Percentiles rank a stretch among this genome's conserved stretches.
These are phyloP conservation scores for Agraylea sexmaculata DNA, from an alignment of 1,140 invertebrate genomes.

Conservation along the genomic window DNA sequence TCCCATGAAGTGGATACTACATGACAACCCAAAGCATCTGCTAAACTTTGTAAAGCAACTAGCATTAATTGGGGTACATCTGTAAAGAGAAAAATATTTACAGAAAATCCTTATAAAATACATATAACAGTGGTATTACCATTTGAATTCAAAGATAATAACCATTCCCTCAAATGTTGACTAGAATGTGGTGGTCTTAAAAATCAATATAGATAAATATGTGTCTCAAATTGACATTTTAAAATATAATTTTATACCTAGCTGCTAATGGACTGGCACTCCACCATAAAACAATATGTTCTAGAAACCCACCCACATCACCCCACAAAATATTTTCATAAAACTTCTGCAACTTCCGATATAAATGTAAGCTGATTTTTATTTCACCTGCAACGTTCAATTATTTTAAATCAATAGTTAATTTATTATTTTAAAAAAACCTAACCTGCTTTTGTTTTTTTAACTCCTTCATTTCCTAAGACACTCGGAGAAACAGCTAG, in stretches of 20 bases:
- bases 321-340: conserved; percentile 51
- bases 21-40: conserved; percentile 62
- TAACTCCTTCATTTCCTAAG: conserved; percentile 32
- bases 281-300: conserved; percentile 74
- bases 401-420: conserved; percentile 2
- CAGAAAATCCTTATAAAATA: conserved; percentile 10
- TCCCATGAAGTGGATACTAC: conserved; percentile 65
- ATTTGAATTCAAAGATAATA: conserved; percentile 47
- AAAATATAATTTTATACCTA: conserved; percentile 27
- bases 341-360: conserved; percentile 36
- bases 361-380: conserved; percentile 34
- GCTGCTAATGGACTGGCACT: conserved; percentile 52
- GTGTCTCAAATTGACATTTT: conserved; percentile 1
- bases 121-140: too few relatives aligned
- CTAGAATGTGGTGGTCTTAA: conserved; percentile 49
- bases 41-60: conserved; percentile 55
- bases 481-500: conserved; percentile 31
- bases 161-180: conserved; percentile 54
- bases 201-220: conserved; percentile 14
- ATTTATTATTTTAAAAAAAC: not conserved
- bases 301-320: conserved; percentile 57
- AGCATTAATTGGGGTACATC: conserved; percentile 52
- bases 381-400: conserved; percentile 26
- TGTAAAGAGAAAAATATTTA: conserved; percentile 22
- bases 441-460: conserved; percentile 26